Percentiles rank a stretch among this genome's conserved stretches.
Evolutionary conservation across 2,888 invertebrate species (phyloP).

Genomic region (Pomacea canaliculata): DNA sequence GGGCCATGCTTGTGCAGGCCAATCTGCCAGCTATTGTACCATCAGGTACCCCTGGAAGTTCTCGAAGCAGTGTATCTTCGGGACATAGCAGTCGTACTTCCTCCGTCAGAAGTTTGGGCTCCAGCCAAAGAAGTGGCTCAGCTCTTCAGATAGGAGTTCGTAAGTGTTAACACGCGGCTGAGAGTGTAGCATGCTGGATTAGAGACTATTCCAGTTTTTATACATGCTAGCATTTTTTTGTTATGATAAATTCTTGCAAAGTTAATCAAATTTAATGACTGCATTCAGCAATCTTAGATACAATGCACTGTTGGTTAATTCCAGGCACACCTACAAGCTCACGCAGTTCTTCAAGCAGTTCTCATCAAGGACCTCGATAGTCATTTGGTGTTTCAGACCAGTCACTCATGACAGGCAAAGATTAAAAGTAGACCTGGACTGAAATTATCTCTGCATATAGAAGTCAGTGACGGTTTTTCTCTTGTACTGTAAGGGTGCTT

Average conservation of each 20-base stretch:
- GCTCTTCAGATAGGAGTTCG: conserved; percentile 58
- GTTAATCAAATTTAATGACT: too few species aligned
- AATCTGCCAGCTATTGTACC: conserved; percentile 58
- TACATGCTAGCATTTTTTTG: too few species aligned
- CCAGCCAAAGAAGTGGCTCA: conserved; percentile 42
- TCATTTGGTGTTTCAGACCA: background rate
- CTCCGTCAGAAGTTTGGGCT: conserved; percentile 43
- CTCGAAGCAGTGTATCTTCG: conserved; percentile 58
- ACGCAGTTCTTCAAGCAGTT: conserved; percentile 41
- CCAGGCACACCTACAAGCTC: background rate
- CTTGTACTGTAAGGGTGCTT: too few species aligned
- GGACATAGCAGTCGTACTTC: conserved; percentile 49
- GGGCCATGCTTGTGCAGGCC: conserved; percentile 42
- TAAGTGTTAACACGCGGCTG: conserved; percentile 24
- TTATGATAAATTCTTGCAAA: too few species aligned
- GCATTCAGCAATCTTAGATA: too few species aligned
- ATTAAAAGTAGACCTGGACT: too few species aligned
- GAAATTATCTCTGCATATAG: too few species aligned
- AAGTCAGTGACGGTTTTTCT: too few species aligned
- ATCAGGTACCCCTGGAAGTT: conserved; percentile 44
- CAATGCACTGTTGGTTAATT: background rate
- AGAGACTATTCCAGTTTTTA: too few species aligned
- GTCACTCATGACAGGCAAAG: too few species aligned
- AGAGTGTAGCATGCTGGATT: too few species aligned
- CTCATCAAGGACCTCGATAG: conserved; percentile 33